These are phyloP conservation scores for Lamellibrachia columna DNA, from an alignment of 2,888 invertebrate genomes.

Conservation along the genomic window DNA sequence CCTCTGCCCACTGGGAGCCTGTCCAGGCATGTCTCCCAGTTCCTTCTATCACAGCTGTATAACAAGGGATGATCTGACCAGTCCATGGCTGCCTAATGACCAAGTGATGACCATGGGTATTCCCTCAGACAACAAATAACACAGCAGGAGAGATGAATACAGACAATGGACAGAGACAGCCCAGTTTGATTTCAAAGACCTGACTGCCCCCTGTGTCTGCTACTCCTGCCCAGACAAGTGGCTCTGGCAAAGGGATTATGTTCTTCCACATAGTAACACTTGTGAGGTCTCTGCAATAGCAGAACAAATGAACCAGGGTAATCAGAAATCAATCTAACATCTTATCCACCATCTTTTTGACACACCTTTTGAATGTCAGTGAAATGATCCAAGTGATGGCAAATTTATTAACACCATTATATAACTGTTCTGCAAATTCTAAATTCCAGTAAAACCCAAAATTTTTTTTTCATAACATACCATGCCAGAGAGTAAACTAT, in stretches of 20 bases:
- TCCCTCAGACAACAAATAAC: neutral
- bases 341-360: neutral
- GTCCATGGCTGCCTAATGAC: neutral
- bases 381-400: neutral
- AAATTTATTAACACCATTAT: neutral
- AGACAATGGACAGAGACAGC: neutral
- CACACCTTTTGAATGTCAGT: neutral
- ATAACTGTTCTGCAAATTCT: neutral
- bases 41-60: neutral
- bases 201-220: neutral
- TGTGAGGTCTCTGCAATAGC: neutral
- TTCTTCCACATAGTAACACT: neutral
- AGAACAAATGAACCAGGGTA: neutral
- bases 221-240: neutral
- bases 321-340: neutral
- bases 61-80: neutral
- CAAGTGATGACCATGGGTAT: neutral
- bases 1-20: neutral
- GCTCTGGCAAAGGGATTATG: conserved; percentile 11
- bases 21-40: neutral
- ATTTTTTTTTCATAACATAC: too few relatives aligned
- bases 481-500: neutral
- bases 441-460: neutral
- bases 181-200: neutral
- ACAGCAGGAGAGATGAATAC: neutral